These are phyloP conservation scores for Epirrhoe tristata DNA, from an alignment of 2,888 invertebrate species.

Conservation along the genomic window DNA sequence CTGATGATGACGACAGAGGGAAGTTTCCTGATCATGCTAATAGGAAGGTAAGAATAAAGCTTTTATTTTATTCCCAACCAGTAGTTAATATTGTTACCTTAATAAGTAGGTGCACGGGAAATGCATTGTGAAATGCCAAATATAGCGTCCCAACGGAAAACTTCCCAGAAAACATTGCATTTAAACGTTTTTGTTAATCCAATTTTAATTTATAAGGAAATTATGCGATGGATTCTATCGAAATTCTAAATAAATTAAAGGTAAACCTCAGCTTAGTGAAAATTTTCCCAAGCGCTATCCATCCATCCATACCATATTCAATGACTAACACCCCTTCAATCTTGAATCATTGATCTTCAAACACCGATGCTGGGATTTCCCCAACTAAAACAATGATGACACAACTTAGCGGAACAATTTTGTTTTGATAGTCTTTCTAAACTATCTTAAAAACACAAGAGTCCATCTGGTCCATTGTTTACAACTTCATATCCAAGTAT, in stretches of 20 bases:
- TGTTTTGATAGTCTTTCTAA: conserved; percentile 35
- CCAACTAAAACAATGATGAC: conserved; percentile 35
- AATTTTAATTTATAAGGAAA: no score
- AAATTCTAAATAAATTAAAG: no score
- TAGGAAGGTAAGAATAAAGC: conserved; percentile 87
- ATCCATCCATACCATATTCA: not conserved
- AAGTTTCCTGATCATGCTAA: conserved; percentile 95
- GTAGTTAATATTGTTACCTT: not conserved
- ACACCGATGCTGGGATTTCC: conserved; percentile 28
- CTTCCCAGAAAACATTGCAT: no score
- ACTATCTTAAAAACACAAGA: conserved; percentile 22
- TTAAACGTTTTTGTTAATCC: no score
- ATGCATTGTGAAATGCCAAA: no score
- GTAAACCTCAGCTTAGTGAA: no score
- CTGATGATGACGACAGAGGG: conserved; percentile 88
- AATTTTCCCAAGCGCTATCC: not conserved
- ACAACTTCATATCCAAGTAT: not conserved
- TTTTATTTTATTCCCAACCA: not conserved
- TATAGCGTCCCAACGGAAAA: no score
- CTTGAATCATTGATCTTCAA: conserved; percentile 29
- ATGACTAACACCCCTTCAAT: conserved; percentile 21
- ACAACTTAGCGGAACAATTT: conserved; percentile 18
- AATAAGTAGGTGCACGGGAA: not conserved
- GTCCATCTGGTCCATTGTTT: conserved; percentile 10
- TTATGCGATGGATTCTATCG: no score